Evolutionary conservation across 37 sponge, comb jelly and placozoan genomes (phyloP), one percentile per base, ranked within the genome.

Genomic region (Bolinopsis microptera): DNA sequence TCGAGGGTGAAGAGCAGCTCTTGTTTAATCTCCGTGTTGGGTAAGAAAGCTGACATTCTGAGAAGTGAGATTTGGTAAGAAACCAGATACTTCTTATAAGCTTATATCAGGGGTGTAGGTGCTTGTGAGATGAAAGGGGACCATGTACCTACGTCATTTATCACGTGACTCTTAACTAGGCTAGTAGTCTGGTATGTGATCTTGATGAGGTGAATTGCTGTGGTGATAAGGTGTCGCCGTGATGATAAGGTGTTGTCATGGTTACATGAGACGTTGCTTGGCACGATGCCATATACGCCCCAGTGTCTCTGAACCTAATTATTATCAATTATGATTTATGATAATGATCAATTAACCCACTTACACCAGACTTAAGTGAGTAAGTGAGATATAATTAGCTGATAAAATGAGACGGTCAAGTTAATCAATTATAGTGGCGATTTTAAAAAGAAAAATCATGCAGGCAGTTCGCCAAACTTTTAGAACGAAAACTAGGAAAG

Each of bases 1-100:
- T 80, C 82, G 82, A 80, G 82, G 82, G 82, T 36, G 82, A 21
- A 16, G 82, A 80, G 82, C 23, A 80, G 82, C 82, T 80, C 38
- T 22, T 35, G 38, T 36, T 80, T 80, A 36, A 35, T 80, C 37
- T 80, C 38, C 23, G 82, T 30, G 82, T 36, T 80, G 37, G 82
- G 82, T 33, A 35, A 36, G 9, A 80, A 35, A 28, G 36, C 21
- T 33, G 36, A 35, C 38, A 80, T 80, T 34, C 82, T 32, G 82
- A 28, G 82, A 36, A 32, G 32, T 28, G 75, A 28, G 5, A 5
- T 2, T 23, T 23, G 75, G 31, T 72, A 28, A 30, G 75, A 72
- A 72, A 72, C 75, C 26, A 5, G 61, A 48, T 13, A 48, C 61
- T n/a, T n/a, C n/a, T n/a, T n/a, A n/a, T 22, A 21, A 67, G 75